Evolutionary conservation across 1,140 invertebrate genomes (phyloP).

Genomic region (Platorchestia sp.): DNA sequence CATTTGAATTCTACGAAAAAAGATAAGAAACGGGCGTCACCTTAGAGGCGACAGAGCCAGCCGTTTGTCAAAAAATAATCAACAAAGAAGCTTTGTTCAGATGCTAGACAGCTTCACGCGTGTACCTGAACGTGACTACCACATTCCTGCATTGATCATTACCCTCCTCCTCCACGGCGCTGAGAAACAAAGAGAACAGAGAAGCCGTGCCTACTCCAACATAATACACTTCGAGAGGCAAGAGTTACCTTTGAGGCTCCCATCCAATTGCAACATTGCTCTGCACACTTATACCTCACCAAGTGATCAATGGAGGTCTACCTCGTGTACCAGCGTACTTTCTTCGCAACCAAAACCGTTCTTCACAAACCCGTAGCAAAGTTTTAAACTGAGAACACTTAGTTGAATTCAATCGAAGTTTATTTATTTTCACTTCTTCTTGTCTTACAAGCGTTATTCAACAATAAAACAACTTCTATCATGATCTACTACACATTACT

Average conservation of each 20-base stretch:
- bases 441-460: background rate
- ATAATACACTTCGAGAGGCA: background rate
- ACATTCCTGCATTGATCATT: conserved; percentile 23
- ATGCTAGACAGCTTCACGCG: conserved; percentile 1
- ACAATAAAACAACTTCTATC: too few species aligned
- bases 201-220: background rate
- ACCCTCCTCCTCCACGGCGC: background rate
- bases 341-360: background rate
- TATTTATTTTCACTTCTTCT: background rate
- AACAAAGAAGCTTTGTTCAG: conserved; percentile 35
- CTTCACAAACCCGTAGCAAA: background rate
- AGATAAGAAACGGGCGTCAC: conserved; percentile 24
- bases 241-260: background rate
- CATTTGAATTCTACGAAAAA: background rate
- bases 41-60: background rate
- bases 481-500: too few species aligned
- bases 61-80: conserved; percentile 16
- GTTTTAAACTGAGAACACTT: background rate
- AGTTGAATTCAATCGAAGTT: background rate
- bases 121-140: conserved; percentile 15
- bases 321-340: background rate
- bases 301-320: background rate
- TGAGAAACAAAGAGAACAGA: background rate
- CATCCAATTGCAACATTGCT: background rate
- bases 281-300: background rate